phyloP scores from a whole-genome alignment of 2,797 vertebrate genomes.

The Epinephelus awoara region DNA sequence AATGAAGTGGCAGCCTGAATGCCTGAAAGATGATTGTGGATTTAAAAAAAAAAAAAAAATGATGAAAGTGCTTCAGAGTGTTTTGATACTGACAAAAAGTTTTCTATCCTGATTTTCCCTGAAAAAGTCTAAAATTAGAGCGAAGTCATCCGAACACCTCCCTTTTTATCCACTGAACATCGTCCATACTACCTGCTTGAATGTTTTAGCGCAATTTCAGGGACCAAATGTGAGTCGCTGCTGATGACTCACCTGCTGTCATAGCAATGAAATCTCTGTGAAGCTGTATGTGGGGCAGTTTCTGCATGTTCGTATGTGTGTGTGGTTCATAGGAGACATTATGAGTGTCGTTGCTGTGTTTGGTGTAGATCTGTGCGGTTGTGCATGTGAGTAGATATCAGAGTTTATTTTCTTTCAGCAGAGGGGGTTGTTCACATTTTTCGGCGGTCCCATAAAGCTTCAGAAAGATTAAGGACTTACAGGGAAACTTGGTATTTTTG shows the following conservation, averaged over 20 bases:
- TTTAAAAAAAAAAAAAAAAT: constrained; percentile 2
- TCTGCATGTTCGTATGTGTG: constrained; percentile 41
- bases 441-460: neutral
- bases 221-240: constrained; percentile 68
- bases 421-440: constrained; percentile 14
- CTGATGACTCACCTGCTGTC: constrained; percentile 57
- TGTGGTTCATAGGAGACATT: constrained; percentile 30
- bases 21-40: constrained; percentile 42
- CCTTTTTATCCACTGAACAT: constrained; percentile 12
- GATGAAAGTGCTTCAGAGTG: constrained; percentile 17
- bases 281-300: constrained; percentile 38
- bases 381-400: constrained; percentile 51
- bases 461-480: constrained; percentile 15
- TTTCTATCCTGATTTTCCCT: neutral
- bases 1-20: constrained; percentile 24
- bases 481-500: too few relatives aligned
- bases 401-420: constrained; percentile 33
- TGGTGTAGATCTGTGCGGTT: constrained; percentile 37
- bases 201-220: constrained; percentile 72
- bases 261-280: constrained; percentile 47
- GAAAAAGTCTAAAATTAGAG: neutral
- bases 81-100: constrained; percentile 34
- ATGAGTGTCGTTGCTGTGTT: constrained; percentile 38
- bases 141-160: neutral
- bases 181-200: constrained; percentile 37